Evolutionary conservation across 2,888 invertebrate genomes (phyloP).

Genomic region (Drosophila villosipedis): DNA sequence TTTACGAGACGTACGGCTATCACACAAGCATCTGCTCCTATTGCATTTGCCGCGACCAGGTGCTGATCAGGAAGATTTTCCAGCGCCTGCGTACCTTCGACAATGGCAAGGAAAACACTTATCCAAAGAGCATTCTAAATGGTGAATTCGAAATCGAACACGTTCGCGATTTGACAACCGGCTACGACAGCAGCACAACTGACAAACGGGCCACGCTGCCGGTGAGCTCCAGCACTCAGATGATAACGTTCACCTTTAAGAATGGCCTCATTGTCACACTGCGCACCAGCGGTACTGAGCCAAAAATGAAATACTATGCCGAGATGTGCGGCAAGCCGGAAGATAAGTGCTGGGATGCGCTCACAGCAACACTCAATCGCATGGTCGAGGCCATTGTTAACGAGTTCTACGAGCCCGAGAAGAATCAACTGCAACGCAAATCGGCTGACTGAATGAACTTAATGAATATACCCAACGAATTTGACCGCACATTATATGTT

Average conservation of each 20-base stretch:
- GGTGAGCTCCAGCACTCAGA: slow-evolving; percentile 90
- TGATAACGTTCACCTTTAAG: slow-evolving; percentile 97
- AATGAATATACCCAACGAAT: slow-evolving; percentile 16
- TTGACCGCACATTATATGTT: slow-evolving; percentile 23
- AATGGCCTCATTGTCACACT: slow-evolving; percentile 95
- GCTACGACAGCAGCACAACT: slow-evolving; percentile 89
- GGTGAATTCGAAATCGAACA: slow-evolving; percentile 88
- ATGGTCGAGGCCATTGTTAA: slow-evolving; percentile 92
- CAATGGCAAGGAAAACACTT: slow-evolving; percentile 86
- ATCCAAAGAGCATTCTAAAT: slow-evolving; percentile 88
- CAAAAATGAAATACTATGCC: slow-evolving; percentile 99
- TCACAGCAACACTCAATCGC: slow-evolving; percentile 88
- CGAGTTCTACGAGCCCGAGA: slow-evolving; percentile 92
- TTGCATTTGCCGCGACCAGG: slow-evolving; percentile 92
- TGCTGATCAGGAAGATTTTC: slow-evolving; percentile 91
- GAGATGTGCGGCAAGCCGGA: slow-evolving; percentile 92
- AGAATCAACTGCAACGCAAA: slow-evolving; percentile 87
- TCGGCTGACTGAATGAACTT: slow-evolving; percentile 41
- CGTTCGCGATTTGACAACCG: slow-evolving; percentile 95
- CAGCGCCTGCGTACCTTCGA: slow-evolving; percentile 91
- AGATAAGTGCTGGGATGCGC: slow-evolving; percentile 88
- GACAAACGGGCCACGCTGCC: slow-evolving; percentile 90
- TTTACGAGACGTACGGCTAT: slow-evolving; percentile 94
- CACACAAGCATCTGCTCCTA: slow-evolving; percentile 96
- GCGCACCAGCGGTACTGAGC: slow-evolving; percentile 99